Base-by-base conservation (phyloP, 1,140 invertebrate species). In the Grapholita molesta region DNA sequence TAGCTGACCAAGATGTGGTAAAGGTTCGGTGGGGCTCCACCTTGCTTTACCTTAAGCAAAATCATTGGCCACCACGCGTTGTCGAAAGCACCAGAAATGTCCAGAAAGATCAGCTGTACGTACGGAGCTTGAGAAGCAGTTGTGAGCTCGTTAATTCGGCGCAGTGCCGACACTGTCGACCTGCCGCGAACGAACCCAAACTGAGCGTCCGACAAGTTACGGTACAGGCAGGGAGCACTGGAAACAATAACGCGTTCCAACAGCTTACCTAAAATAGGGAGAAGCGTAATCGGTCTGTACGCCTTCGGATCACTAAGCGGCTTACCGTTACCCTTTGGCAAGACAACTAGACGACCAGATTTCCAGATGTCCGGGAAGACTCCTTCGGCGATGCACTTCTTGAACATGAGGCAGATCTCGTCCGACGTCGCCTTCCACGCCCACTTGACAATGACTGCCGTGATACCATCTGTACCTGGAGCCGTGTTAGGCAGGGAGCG, bases 11-110 rank as follows among this genome's bases (percentile, higher is more conserved):
- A 68, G 0, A 92, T 65, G 0, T 69, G 32, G 23, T 75, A 82
- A 7, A 82, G 72, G 73, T 80, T 79, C 6, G 72, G 72, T 8
- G 75, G 66, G 24, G 66, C 68, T n/a, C 78, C 74, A 1, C 66
- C 53, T 38, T 57, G 48, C 35, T 74, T 82, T 0, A 55, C 71
- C 66, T 80, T 80, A 0, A 71, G 0, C 0, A 92, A 32, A 0
- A 90, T 73, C 64, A 72, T 76, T 0, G 85, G 82, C 89, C 88
- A 92, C 82, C 85, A 85, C 0, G 81, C 76, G 12, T 82, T 83
- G 64, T 91, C 83, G 61, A 92, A 93, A 0, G 92, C 91, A 0
- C 91, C 91, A 4, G 81, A 79, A 8, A 93, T 92, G 64, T 93
- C 92, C 4, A 93, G 48, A 7, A 87, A 71, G 0, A 90, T 72